phyloP scores from a whole-genome alignment of 2,797 vertebrate genomes.

The Tolypeutes matacus region DNA sequence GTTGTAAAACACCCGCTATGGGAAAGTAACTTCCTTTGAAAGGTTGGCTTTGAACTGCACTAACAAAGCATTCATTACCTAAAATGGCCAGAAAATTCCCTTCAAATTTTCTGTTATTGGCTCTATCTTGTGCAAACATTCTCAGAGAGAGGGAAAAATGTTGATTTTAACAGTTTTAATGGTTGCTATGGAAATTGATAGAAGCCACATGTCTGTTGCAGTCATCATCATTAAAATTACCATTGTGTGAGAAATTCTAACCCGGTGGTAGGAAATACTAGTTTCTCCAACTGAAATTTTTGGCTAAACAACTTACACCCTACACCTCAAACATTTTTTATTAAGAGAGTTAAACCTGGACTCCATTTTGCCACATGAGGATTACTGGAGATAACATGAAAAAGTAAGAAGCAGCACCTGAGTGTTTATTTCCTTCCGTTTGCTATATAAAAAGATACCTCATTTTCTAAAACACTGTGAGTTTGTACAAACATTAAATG shows the following conservation, averaged over 20 bases:
- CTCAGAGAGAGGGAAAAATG: background rate
- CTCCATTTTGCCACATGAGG: background rate
- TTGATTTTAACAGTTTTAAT: background rate
- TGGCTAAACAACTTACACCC: too few species aligned
- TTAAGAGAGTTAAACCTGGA: background rate
- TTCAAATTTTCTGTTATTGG: constrained; percentile 2
- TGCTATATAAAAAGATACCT: background rate
- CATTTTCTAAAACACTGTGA: constrained; percentile 7
- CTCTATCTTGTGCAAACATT: background rate
- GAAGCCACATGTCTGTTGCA: background rate
- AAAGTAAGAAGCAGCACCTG: background rate
- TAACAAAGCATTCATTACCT: background rate
- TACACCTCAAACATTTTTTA: too few species aligned
- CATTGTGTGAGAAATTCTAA: background rate
- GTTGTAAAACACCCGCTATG: background rate
- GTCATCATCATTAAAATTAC: constrained; percentile 1
- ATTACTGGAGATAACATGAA: background rate
- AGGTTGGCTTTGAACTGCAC: constrained; percentile 6
- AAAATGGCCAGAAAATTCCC: background rate
- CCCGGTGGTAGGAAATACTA: background rate
- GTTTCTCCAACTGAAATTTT: background rate
- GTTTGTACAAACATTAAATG: constrained; percentile 16
- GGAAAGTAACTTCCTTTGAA: constrained; percentile 47
- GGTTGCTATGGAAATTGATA: background rate
- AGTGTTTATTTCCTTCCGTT: background rate